Conservation (phyloP, 2,797 vertebrate genomes). For the Sciurus vulgaris region DNA sequence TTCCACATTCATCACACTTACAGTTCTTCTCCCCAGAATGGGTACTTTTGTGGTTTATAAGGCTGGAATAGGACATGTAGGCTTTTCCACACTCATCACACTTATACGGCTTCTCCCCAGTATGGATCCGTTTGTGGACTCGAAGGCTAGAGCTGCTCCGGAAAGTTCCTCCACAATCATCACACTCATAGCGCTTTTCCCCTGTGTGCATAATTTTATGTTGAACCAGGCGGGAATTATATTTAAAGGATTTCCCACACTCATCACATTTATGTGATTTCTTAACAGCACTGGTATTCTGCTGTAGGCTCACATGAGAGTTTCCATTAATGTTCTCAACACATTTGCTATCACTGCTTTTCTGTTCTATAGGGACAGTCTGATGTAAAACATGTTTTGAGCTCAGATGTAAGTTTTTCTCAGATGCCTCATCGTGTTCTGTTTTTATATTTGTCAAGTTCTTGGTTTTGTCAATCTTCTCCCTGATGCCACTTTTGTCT, state of each 20-base stretch:
- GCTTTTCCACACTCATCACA: conserved; percentile 84
- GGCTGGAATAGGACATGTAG: conserved; percentile 83
- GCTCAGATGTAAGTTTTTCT: conserved; percentile 63
- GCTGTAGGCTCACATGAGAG: conserved; percentile 46
- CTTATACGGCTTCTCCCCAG: conserved; percentile 83
- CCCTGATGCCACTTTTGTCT: conserved; percentile 62
- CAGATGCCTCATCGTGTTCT: conserved; percentile 70
- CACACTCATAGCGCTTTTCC: conserved; percentile 83
- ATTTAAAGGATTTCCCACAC: conserved; percentile 83
- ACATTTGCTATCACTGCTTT: conserved; percentile 61
- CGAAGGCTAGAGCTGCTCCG: conserved; percentile 84
- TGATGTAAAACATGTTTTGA: conserved; percentile 55
- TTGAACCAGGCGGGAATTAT: conserved; percentile 82
- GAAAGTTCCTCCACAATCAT: conserved; percentile 82
- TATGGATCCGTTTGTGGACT: conserved; percentile 84
- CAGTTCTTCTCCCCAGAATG: conserved; percentile 83
- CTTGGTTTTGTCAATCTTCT: conserved; percentile 68
- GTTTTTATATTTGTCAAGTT: conserved; percentile 68
- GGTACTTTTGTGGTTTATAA: conserved; percentile 84
- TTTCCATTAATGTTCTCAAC: conserved; percentile 76
- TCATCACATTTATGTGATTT: conserved; percentile 82
- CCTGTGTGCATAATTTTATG: conserved; percentile 85
- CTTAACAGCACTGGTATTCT: conserved; percentile 68
- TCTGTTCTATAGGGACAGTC: conserved; percentile 47
- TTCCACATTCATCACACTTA: conserved; percentile 82